These are phyloP conservation scores for Microcebus tavaratra DNA, from an alignment of 2,113 vertebrate species.

Conservation along the genomic window DNA sequence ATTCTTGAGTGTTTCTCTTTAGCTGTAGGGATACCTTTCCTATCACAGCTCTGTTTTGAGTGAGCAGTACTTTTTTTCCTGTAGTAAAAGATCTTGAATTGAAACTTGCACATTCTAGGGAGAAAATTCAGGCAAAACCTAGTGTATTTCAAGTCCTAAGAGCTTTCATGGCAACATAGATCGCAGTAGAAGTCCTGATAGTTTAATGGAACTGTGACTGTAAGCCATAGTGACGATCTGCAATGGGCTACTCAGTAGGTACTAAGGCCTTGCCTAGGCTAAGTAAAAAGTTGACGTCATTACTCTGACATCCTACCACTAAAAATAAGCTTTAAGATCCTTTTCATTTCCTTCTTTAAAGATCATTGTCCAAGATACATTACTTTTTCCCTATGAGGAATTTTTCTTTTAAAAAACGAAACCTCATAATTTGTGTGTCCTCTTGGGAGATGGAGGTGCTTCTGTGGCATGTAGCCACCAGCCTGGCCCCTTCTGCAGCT, in stretches of 20 bases:
- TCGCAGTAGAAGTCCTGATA: neutral
- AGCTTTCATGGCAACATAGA: neutral
- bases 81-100: neutral
- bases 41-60: neutral
- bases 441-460: neutral
- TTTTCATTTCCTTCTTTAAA: neutral
- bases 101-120: neutral
- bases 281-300: too few species aligned
- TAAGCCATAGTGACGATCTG: neutral
- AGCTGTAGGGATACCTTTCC: neutral
- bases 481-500: neutral
- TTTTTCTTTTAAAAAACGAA: neutral
- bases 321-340: neutral
- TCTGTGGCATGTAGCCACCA: neutral
- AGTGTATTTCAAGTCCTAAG: neutral
- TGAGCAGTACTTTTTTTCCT: neutral
- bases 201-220: neutral
- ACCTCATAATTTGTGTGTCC: too few species aligned
- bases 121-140: neutral
- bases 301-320: neutral
- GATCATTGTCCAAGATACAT: neutral
- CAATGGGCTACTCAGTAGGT: neutral
- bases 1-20: neutral
- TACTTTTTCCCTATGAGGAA: neutral
- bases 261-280: neutral